These are phyloP conservation scores for Siphamia tubifer DNA, from an alignment of 2,113 vertebrate genomes.

Conservation along the genomic window DNA sequence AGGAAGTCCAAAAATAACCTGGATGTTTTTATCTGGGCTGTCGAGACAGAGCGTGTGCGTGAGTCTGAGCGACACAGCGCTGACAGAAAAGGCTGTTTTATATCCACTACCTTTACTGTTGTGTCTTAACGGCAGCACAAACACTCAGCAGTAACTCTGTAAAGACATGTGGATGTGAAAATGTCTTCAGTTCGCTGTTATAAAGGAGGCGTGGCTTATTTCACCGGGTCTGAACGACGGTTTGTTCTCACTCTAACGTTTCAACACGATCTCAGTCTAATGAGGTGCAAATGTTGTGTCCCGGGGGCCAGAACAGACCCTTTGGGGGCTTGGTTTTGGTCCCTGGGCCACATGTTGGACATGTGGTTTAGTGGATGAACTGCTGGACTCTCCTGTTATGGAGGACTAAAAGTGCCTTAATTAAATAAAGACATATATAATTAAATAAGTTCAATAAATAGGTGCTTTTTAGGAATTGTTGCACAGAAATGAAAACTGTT, in stretches of 20 bases:
- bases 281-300: neutral
- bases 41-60: neutral
- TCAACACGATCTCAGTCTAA: neutral
- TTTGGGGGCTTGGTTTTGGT: too few species aligned
- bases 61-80: neutral
- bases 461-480: too few species aligned
- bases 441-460: too few species aligned
- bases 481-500: too few species aligned
- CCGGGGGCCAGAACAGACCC: neutral
- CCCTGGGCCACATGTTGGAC: too few species aligned
- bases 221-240: neutral
- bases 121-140: constrained; percentile 49
- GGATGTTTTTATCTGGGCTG: constrained; percentile 4
- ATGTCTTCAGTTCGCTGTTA: neutral
- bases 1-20: constrained; percentile 34
- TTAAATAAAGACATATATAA: too few species aligned
- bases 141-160: constrained; percentile 59
- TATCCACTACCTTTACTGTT: constrained; percentile 50
- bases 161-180: neutral
- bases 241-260: neutral
- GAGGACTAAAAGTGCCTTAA: too few species aligned
- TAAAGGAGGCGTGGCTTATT: neutral
- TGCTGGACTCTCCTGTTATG: too few species aligned
- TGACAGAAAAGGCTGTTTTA: constrained; percentile 32
- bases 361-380: too few species aligned